Evolutionary conservation across 2,888 invertebrate genomes (phyloP), one percentile per base, ranked within the genome.

Genomic region (Panopea generosa): DNA sequence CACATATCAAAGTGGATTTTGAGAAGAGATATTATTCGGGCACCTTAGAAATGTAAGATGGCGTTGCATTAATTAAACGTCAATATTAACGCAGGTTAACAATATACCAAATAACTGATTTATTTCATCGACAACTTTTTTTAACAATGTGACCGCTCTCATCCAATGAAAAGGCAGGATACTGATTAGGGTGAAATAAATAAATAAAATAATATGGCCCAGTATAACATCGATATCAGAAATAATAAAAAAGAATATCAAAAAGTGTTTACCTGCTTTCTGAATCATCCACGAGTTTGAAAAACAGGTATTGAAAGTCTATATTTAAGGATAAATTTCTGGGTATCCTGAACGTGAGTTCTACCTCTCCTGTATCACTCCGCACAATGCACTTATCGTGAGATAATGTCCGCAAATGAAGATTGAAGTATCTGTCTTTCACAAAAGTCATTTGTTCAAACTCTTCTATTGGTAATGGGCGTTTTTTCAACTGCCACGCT

Each of bases 361-460:
- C 85, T 18, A 79, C 65, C 70, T 84, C 82, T n/a, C 82, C 82
- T 20, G 73, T 74, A 33, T 68, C 60, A 57, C 73, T 80, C 7
- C 55, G 61, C 9, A 82, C 57, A 3, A 87, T 68, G 66, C 89
- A 89, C 18, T 82, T 63, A 20, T 77, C 69, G 24, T 88, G 86
- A 6, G 85, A 84, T 20, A 84, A 68, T n/a, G 83, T 69, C 26
- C 83, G 72, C 59, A 90, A 63, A 20, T 83, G 76, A 14, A 90
- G 76, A 67, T 90, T 85, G 68, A 86, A 90, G 69, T 85, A 91
- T 57, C 90, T 74, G 55, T 91, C 91, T 63, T 90, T 86, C 9
- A 88, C 81, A 76, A 90, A 90, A n/a, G 88, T 87, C 71, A 84
- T 85, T 52, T 84, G 72, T 63, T 90, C 86, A 74, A 90, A 91